A percentile compares a stretch with the other conserved stretches of the same genome.
Conservation (phyloP, 2,888 invertebrate species). For the Atethmia centrago region DNA sequence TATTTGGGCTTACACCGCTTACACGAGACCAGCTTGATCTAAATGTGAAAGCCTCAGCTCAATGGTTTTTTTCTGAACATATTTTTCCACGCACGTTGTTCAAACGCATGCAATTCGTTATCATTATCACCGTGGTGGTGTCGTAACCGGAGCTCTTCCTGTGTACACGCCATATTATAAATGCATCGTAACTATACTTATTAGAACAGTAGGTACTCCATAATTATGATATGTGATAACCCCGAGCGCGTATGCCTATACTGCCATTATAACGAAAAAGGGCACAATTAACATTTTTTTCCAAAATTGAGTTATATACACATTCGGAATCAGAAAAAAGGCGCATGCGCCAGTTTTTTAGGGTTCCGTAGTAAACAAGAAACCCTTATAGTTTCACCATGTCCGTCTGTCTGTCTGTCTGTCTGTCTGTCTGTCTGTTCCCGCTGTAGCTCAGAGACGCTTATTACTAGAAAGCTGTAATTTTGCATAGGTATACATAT, state of each 20-base stretch:
- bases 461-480: too few species aligned
- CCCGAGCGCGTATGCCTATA: constrained; percentile 48
- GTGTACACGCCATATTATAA: constrained; percentile 55
- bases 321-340: too few species aligned
- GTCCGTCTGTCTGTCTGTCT: too few species aligned
- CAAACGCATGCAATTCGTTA: constrained; percentile 34
- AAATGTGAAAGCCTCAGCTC: not conserved
- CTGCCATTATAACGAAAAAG: too few species aligned
- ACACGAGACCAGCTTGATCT: not conserved
- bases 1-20: not conserved
- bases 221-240: constrained; percentile 62
- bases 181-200: constrained; percentile 57
- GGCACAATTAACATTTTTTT: too few species aligned
- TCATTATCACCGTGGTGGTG: constrained; percentile 52
- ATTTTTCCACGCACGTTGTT: constrained; percentile 15
- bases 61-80: not conserved
- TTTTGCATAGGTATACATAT: too few species aligned
- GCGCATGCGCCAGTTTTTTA: too few species aligned
- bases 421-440: too few species aligned
- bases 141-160: constrained; percentile 67
- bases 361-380: too few species aligned
- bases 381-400: too few species aligned
- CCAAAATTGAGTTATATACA: too few species aligned
- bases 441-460: too few species aligned
- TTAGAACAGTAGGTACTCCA: constrained; percentile 54